Percentiles rank a stretch among this genome's conserved stretches.
Conservation (phyloP, 2,888 invertebrate genomes). For the Dasysyrphus tricinctus region DNA sequence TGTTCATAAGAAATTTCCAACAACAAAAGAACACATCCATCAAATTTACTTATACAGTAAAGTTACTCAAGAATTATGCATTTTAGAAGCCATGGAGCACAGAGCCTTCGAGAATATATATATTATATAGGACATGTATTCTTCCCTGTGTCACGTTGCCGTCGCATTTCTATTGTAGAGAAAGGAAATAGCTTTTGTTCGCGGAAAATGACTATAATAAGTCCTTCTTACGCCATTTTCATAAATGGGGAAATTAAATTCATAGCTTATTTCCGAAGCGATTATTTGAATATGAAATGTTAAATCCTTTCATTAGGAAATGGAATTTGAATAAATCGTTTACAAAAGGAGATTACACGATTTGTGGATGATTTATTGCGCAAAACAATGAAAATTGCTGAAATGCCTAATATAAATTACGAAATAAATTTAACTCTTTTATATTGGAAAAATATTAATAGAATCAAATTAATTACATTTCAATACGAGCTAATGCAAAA, state of each 20-base stretch:
- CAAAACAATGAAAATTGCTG: slow-evolving; percentile 25
- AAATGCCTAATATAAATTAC: background rate
- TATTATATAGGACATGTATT: no score
- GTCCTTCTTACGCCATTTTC: slow-evolving; percentile 45
- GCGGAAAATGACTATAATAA: slow-evolving; percentile 63
- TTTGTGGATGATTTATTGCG: slow-evolving; percentile 56
- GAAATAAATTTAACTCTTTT: slow-evolving; percentile 11
- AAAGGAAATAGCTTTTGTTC: slow-evolving; percentile 65
- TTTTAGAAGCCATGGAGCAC: background rate
- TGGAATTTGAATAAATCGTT: slow-evolving; percentile 68
- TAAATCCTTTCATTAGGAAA: slow-evolving; percentile 66
- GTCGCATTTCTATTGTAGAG: slow-evolving; percentile 20
- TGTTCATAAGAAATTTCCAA: background rate
- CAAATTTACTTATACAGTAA: background rate
- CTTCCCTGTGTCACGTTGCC: slow-evolving; percentile 20
- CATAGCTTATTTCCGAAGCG: slow-evolving; percentile 69
- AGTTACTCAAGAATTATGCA: background rate
- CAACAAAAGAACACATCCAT: background rate
- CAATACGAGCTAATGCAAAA: background rate
- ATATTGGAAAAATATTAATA: background rate
- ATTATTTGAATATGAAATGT: slow-evolving; percentile 69
- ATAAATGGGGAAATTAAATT: slow-evolving; percentile 70
- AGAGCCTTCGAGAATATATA: background rate
- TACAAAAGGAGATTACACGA: slow-evolving; percentile 66
- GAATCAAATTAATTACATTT: slow-evolving; percentile 10